Conservation (phyloP, 2,113 vertebrate genomes). For the Petroica traversi region DNA sequence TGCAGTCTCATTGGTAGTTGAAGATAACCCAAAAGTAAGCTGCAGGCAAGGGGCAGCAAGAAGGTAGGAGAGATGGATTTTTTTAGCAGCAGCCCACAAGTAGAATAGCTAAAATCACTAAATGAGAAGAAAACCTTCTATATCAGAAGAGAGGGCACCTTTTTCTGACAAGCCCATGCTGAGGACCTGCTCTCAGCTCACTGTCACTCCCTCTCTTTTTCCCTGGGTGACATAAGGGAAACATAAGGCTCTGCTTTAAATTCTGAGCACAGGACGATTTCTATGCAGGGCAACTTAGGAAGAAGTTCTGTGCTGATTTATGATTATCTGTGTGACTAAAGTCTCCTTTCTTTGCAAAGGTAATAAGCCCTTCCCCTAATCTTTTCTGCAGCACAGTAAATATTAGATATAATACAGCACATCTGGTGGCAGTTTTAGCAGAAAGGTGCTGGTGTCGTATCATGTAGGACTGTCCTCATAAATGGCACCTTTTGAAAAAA, state of each 20-base stretch:
- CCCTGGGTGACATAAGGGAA: not conserved
- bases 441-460: not conserved
- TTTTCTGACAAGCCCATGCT: not conserved
- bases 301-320: not conserved
- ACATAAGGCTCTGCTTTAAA: not conserved
- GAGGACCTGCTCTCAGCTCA: not conserved
- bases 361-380: not conserved
- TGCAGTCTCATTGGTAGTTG: not conserved
- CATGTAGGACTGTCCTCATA: not conserved
- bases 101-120: not conserved
- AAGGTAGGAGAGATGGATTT: not conserved
- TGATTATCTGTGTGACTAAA: not conserved
- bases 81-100: not conserved
- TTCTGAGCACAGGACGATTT: not conserved
- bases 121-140: not conserved
- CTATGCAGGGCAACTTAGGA: not conserved
- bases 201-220: not conserved
- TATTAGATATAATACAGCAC: slow-evolving; percentile 7
- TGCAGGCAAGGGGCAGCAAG: not conserved
- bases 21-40: not conserved
- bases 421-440: not conserved
- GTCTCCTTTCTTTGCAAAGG: not conserved
- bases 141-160: not conserved
- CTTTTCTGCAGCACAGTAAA: slow-evolving; percentile 2
- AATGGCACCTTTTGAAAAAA: not conserved